These are phyloP conservation scores for Enteromius unitaeniatus DNA, from an alignment of 2,797 vertebrate species.

Conservation along the genomic window DNA sequence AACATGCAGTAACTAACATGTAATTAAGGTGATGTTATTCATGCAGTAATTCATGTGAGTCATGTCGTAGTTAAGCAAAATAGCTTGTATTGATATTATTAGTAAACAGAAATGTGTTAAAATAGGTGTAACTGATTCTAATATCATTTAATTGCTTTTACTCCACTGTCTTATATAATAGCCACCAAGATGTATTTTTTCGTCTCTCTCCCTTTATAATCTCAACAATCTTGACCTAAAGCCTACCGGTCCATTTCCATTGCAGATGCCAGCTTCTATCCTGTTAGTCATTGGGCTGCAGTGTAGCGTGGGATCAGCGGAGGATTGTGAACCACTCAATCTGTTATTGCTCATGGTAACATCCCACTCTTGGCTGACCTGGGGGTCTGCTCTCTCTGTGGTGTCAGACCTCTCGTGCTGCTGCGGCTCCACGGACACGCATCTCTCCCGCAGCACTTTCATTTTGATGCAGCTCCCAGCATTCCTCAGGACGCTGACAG, in stretches of 20 bases:
- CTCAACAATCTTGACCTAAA: not conserved
- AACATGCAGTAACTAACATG: no score
- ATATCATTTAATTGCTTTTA: not conserved
- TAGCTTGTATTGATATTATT: no score
- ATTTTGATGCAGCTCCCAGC: conserved; percentile 79
- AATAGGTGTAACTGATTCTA: no score
- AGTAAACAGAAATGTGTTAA: no score
- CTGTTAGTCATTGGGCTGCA: conserved; percentile 57
- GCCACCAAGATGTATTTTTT: not conserved
- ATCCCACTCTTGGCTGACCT: conserved; percentile 45
- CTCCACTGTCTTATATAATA: not conserved
- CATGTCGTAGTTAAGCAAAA: no score
- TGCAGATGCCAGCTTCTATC: conserved; percentile 72
- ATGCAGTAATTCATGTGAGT: no score
- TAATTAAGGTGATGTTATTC: no score
- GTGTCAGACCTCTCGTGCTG: conserved; percentile 19
- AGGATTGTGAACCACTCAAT: not conserved
- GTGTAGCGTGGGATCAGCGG: conserved; percentile 25
- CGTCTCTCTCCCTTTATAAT: not conserved
- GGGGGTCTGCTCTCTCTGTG: conserved; percentile 19
- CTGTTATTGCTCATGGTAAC: conserved; percentile 7
- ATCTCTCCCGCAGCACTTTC: conserved; percentile 75
- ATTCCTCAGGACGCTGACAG: conserved; percentile 76
- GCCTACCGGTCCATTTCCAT: conserved; percentile 75
- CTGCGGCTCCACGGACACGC: conserved; percentile 33